Base-by-base conservation (phyloP, 1,140 invertebrate genomes). In the Drosophila mayri region DNA sequence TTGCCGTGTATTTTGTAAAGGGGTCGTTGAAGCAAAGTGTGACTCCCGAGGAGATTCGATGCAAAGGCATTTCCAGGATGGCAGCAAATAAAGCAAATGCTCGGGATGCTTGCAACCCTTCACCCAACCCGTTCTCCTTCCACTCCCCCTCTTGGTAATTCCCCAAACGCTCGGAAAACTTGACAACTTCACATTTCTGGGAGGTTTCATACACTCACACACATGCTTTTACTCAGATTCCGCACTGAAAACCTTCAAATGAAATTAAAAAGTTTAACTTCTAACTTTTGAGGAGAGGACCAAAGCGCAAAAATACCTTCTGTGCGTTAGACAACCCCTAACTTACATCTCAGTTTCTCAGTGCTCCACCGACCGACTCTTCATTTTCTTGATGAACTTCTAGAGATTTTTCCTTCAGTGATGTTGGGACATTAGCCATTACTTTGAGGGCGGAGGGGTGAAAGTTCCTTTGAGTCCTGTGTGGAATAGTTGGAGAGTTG, bases 261-360 rank as follows among this genome's bases (percentile, higher is more conserved):
- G 60, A 83, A 83, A 83, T 88, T 77, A 80, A 83, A 84, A 87
- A 83, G 84, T 83, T 87, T 40, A 79, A 70, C 76, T 79, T 59
- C 35, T 66, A 75, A 52, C 76, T 71, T 54, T 76, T 40, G 35
- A 28, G 18, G 5, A 4, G 44, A 38, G 54, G 22, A 38, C 40
- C 37, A 18, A 11, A 44, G 38, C 38, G 22, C 10, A 59, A 46
- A 70, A 52, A 58, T 67, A 32, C 30, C 37, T 54, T 54, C 52
- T 38, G 52, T 54, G 32, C 20, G 20, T 54, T 54, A 25, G 35
- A 22, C 58, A 75, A 55, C 66, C 66, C 70, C 28, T 70, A 70
- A 71, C 65, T 60, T 47, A 67, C 32, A 47, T 46, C 22, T 47
- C 32, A 47, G 41, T 60, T 14, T 41, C 12, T 46, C 20, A 22